Evolutionary conservation across 2,888 invertebrate species (phyloP), one percentile per base, ranked within the genome.

Genomic region (Eupsilia transversa): DNA sequence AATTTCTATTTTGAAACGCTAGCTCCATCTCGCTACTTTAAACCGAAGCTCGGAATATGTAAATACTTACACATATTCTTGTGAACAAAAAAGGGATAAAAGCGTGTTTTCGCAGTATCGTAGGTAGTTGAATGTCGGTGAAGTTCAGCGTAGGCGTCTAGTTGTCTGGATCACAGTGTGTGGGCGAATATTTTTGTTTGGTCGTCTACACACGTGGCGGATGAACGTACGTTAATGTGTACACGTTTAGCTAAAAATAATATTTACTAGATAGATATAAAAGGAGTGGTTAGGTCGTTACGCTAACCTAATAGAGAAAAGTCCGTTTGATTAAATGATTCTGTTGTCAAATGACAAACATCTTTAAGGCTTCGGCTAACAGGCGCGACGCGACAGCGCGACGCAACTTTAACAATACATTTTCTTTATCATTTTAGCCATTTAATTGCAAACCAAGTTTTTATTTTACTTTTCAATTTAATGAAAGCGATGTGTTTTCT

Each of bases 131-230:
- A 79, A 82, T 82, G 80, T 75, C 64, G 70, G 65, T 67, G 82
- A 82, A 82, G 74, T 70, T 74, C 74, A 70, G 60, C 69, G 86
- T 87, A 72, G 86, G 87, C 87, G 87, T 86, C 87, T 72, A 63
- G 65, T 77, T 66, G 87, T 86, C 87, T 87, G 85, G 80, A 80
- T 68, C 74, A 73, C 70, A 30, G 74, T 76, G 86, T 81, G 86
- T 85, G 87, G 86, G 87, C 86, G 87, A 83, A 77, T 86, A 87
- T 87, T 87, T 87, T 87, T 85, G 82, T 87, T 80, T 77, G 72
- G 64, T 75, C 71, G 84, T 74, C 79, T 75, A 77, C 80, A 78
- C 84, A 84, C 87, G 86, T 83, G 84, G 79, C 38, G n/a, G 35
- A 63, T 82, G 69, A 82, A 72, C 64, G 82, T 76, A 82, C 79